Percentiles rank a stretch among this genome's conserved stretches.
phyloP scores from a whole-genome alignment of 2,797 vertebrate species.

The Cirrhinus molitorella region DNA sequence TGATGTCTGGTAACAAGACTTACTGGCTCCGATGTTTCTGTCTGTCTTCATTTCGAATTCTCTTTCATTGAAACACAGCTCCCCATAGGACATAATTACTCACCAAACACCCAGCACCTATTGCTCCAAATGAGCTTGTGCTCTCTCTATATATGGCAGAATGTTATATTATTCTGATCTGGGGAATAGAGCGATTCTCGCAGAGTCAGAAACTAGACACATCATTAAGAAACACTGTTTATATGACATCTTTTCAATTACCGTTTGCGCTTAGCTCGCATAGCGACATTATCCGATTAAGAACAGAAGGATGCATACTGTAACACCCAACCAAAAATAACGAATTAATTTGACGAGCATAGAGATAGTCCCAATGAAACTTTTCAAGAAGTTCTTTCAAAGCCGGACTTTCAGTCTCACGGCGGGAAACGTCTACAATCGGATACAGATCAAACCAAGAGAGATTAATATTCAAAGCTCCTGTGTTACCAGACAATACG shows the following conservation, averaged over 20 bases:
- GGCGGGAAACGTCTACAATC: slow-evolving; percentile 39
- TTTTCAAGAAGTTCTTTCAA: slow-evolving; percentile 26
- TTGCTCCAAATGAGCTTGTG: slow-evolving; percentile 62
- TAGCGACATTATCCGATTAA: slow-evolving; percentile 47
- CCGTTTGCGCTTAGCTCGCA: not conserved
- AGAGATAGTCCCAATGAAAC: slow-evolving; percentile 28
- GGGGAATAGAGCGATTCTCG: slow-evolving; percentile 16
- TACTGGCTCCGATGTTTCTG: slow-evolving; percentile 53
- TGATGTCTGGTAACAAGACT: slow-evolving; percentile 42
- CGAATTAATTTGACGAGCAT: not conserved
- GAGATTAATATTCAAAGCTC: slow-evolving; percentile 61
- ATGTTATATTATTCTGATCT: slow-evolving; percentile 46
- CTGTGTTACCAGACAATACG: slow-evolving; percentile 58
- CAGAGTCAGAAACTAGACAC: slow-evolving; percentile 39
- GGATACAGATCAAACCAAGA: slow-evolving; percentile 46
- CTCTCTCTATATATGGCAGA: slow-evolving; percentile 38
- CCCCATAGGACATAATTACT: slow-evolving; percentile 73
- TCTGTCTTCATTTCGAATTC: slow-evolving; percentile 66
- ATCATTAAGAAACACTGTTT: slow-evolving; percentile 55
- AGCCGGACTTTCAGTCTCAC: slow-evolving; percentile 28
- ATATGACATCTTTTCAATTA: slow-evolving; percentile 45
- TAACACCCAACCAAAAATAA: slow-evolving; percentile 18
- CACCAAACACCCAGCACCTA: slow-evolving; percentile 64
- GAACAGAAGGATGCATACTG: not conserved
- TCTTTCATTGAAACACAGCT: slow-evolving; percentile 69